Conservation (phyloP, 2,888 invertebrate species). For the Aleiodes leptofemur region DNA sequence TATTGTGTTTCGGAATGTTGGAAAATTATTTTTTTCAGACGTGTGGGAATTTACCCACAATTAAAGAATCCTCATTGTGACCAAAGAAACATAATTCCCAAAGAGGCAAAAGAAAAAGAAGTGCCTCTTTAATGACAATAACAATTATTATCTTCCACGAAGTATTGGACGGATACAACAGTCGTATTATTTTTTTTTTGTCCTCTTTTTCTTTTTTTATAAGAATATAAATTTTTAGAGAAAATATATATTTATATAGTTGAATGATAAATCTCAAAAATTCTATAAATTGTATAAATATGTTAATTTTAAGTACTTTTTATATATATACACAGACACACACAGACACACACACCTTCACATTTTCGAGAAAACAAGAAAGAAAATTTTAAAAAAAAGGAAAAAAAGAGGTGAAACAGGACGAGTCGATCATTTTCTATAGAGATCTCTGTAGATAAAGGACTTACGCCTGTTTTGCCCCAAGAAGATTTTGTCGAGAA, state of each 20-base stretch:
- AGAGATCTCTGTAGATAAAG: no score
- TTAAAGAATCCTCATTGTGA: slow-evolving; percentile 70
- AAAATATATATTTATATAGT: no score
- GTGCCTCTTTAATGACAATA: slow-evolving; percentile 60
- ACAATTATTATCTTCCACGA: slow-evolving; percentile 62
- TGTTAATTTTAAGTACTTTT: slow-evolving; percentile 29
- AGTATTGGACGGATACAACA: slow-evolving; percentile 63
- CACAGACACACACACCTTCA: neutral
- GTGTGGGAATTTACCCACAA: slow-evolving; percentile 75
- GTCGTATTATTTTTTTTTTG: slow-evolving; percentile 35
- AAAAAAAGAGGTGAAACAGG: no score
- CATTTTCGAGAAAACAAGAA: no score
- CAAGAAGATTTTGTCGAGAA: no score
- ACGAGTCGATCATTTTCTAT: no score
- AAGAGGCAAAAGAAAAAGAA: slow-evolving; percentile 69
- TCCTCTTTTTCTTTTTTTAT: slow-evolving; percentile 20
- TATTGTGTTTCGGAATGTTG: slow-evolving; percentile 59
- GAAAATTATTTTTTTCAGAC: slow-evolving; percentile 59
- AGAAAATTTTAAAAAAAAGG: no score
- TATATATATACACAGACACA: slow-evolving; percentile 23
- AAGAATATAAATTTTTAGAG: slow-evolving; percentile 29
- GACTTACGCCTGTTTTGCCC: no score
- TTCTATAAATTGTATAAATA: neutral
- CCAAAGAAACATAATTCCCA: slow-evolving; percentile 70
- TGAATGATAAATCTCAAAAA: no score